A percentile compares a stretch with the other conserved stretches of the same genome.
Evolutionary conservation across 2,888 invertebrate species (phyloP).

Genomic region (Spicauda simplicius): DNA sequence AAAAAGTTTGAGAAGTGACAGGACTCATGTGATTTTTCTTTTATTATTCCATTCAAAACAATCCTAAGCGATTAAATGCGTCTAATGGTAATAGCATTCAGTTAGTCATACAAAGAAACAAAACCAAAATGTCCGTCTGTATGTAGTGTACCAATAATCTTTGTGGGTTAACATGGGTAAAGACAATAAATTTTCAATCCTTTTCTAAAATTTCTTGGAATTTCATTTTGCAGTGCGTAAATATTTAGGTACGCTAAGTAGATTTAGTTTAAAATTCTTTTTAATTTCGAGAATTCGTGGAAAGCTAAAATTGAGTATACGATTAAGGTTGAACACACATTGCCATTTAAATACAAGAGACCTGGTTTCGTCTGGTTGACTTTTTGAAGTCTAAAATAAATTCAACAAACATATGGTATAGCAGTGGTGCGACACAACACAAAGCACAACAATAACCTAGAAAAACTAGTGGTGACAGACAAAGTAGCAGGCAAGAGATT

Average conservation of each 20-base stretch:
- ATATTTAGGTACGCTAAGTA: neutral
- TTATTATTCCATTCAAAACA: neutral
- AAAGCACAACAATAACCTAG: too few species aligned
- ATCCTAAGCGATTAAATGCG: neutral
- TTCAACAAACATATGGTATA: too few species aligned
- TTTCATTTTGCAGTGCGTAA: neutral
- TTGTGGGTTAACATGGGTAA: neutral
- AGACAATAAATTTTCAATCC: neutral
- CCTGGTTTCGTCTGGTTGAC: neutral
- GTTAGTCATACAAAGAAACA: too few species aligned
- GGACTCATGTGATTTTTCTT: neutral
- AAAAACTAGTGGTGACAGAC: too few species aligned
- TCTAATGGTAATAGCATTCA: neutral
- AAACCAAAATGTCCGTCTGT: neutral
- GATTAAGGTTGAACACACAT: conserved; percentile 3
- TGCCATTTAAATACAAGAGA: neutral
- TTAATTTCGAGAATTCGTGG: neutral
- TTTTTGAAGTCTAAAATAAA: neutral
- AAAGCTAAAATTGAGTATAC: neutral
- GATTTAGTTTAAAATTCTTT: neutral
- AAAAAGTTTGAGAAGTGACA: too few species aligned
- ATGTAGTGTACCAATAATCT: neutral
- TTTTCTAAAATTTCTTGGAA: neutral
- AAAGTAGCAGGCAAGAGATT: too few species aligned
- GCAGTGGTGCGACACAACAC: too few species aligned